Conservation (phyloP, 2,113 vertebrate species). For the Panurus biarmicus region DNA sequence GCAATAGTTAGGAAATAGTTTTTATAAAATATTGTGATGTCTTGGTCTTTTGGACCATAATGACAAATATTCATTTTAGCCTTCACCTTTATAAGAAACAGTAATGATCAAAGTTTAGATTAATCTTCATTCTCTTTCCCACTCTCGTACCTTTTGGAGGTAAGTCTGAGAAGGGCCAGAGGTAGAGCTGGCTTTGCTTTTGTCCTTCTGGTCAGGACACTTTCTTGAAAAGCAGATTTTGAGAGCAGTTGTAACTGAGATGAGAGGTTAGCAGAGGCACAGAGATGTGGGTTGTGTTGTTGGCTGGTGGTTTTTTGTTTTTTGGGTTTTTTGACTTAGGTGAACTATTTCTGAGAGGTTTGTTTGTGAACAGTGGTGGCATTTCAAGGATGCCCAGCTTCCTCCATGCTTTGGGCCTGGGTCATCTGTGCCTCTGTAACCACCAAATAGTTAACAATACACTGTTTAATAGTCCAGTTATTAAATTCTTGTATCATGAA, state of each 20-base stretch:
- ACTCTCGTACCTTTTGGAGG: not conserved
- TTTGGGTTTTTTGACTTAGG: not conserved
- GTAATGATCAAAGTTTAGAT: not conserved
- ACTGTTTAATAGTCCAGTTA: not conserved
- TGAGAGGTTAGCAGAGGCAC: not conserved
- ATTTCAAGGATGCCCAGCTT: not conserved
- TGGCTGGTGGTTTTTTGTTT: accelerated
- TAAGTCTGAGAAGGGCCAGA: not conserved
- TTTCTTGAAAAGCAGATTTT: not conserved
- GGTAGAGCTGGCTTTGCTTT: not conserved
- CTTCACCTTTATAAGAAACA: not conserved
- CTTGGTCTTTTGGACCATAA: not conserved
- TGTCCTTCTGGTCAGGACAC: not conserved
- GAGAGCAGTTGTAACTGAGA: not conserved
- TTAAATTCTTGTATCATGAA: not conserved
- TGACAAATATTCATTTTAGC: not conserved
- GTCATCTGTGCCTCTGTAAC: not conserved
- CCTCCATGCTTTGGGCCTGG: not conserved
- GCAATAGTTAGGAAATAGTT: not conserved
- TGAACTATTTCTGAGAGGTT: not conserved
- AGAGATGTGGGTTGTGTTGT: not conserved
- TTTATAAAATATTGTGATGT: not conserved
- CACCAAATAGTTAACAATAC: accelerated
- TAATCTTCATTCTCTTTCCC: not conserved
- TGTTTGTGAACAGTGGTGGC: not conserved